Conservation (phyloP, 2,888 invertebrate species). For the Melanostoma scalare region DNA sequence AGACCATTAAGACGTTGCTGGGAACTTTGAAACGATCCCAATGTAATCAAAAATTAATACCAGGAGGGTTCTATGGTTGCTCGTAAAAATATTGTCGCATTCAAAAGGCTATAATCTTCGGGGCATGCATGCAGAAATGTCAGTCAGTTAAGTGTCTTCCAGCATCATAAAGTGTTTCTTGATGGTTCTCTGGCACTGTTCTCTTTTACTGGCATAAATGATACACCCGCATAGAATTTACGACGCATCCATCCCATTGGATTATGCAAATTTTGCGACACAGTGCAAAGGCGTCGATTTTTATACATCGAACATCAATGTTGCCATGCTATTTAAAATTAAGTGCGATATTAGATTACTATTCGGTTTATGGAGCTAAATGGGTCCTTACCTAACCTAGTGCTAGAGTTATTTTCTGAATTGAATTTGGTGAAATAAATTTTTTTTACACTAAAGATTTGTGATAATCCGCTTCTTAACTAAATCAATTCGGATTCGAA, state of each 20-base stretch:
- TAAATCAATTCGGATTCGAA: too few species aligned
- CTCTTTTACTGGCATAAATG: constrained; percentile 42
- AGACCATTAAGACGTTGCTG: constrained; percentile 54
- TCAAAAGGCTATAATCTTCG: constrained; percentile 55
- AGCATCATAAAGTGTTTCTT: constrained; percentile 36
- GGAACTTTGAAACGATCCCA: constrained; percentile 46
- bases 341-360: too few species aligned
- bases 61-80: constrained; percentile 43
- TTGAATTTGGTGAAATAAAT: too few species aligned
- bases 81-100: constrained; percentile 72
- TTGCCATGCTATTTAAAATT: too few species aligned
- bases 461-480: too few species aligned
- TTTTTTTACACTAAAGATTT: too few species aligned
- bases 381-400: too few species aligned
- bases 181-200: constrained; percentile 17
- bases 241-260: constrained; percentile 49
- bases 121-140: constrained; percentile 66
- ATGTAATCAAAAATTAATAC: constrained; percentile 70
- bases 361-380: too few species aligned
- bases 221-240: constrained; percentile 24
- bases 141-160: constrained; percentile 54
- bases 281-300: constrained; percentile 40
- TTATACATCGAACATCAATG: too few species aligned
- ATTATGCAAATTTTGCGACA: constrained; percentile 63
- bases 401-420: too few species aligned